Percentiles rank a stretch among this genome's conserved stretches.
Evolutionary conservation across 2,113 vertebrate species (phyloP).

Genomic region (Ciconia stormi): DNA sequence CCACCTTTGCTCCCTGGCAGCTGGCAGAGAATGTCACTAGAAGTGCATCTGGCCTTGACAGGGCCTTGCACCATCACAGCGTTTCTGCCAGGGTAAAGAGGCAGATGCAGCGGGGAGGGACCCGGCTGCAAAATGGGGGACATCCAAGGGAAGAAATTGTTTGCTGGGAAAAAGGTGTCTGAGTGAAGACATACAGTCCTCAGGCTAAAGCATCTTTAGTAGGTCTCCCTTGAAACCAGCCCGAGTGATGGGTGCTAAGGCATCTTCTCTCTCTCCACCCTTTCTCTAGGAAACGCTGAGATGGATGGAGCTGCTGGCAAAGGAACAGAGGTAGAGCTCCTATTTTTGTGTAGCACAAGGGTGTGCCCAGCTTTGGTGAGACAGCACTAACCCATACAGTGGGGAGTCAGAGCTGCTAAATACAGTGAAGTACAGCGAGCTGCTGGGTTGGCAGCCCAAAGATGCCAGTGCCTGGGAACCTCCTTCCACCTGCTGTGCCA

Average conservation of each 20-base stretch:
- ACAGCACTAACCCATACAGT: neutral
- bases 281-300: neutral
- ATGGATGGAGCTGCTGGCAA: neutral
- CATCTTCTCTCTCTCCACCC: neutral
- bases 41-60: neutral
- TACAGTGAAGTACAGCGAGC: neutral
- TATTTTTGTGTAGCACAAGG: neutral
- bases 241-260: neutral
- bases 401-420: neutral
- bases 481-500: neutral
- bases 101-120: neutral
- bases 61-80: neutral
- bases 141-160: neutral
- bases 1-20: neutral
- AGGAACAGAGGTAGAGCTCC: slow-evolving; percentile 13
- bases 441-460: neutral
- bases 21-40: neutral
- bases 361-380: neutral
- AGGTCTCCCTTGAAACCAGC: neutral
- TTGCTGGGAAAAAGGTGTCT: neutral
- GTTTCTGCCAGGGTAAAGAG: neutral
- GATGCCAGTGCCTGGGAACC: neutral
- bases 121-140: neutral
- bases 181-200: neutral
- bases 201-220: neutral